Conservation (phyloP, 2,888 invertebrate genomes). For the Lycophotia porphyrea region DNA sequence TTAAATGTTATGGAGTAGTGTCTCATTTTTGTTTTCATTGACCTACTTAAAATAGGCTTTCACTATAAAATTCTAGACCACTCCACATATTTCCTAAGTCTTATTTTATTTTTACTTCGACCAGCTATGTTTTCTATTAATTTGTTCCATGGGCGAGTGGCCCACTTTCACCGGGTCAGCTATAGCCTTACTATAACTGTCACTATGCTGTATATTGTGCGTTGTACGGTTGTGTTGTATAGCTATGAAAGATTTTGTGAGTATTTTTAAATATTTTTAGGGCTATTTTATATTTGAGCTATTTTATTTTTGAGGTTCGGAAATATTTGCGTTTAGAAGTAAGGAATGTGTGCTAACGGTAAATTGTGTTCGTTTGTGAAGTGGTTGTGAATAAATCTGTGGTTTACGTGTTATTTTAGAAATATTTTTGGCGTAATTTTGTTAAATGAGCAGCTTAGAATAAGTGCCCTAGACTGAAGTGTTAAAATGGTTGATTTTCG, state of each 20-base stretch:
- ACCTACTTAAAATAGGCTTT: slow-evolving; percentile 6
- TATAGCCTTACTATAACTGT: slow-evolving; percentile 71
- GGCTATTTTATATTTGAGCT: neutral
- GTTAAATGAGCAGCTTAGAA: neutral
- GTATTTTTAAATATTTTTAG: slow-evolving; percentile 54
- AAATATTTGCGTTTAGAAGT: neutral
- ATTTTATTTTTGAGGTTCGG: neutral
- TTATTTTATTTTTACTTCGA: slow-evolving; percentile 53
- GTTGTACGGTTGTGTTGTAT: slow-evolving; percentile 60
- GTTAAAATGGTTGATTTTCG: neutral
- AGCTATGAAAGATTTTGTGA: slow-evolving; percentile 76
- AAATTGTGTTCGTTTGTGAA: slow-evolving; percentile 5
- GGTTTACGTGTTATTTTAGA: neutral
- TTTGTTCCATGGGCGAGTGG: slow-evolving; percentile 68
- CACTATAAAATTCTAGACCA: slow-evolving; percentile 15
- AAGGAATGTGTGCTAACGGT: slow-evolving; percentile 9
- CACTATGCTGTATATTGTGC: slow-evolving; percentile 53
- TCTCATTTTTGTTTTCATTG: neutral
- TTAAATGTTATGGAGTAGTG: neutral
- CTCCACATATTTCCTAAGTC: slow-evolving; percentile 50
- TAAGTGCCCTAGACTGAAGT: too few relatives aligned
- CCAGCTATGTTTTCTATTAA: slow-evolving; percentile 59
- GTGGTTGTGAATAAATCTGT: slow-evolving; percentile 8
- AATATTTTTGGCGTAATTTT: neutral
- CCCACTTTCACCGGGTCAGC: slow-evolving; percentile 79